A percentile compares a stretch with the other conserved stretches of the same genome.
phyloP scores from a whole-genome alignment of 2,888 invertebrate genomes.

The Caradrina kadenii region DNA sequence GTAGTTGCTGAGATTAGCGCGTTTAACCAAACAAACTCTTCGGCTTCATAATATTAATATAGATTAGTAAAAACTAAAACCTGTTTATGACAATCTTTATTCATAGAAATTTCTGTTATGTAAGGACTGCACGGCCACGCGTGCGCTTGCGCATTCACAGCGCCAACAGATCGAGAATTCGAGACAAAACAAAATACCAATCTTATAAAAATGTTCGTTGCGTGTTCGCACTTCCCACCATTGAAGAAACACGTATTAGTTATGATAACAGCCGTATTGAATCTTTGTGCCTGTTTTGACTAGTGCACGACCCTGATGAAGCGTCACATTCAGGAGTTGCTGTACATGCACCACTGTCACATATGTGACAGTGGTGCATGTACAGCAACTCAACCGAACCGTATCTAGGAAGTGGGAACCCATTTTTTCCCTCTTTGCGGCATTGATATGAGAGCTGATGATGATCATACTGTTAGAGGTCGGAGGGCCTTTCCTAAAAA shows the following conservation, averaged over 20 bases:
- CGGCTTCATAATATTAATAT: too few relatives aligned
- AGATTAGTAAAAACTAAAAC: too few relatives aligned
- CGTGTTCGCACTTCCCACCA: conserved; percentile 21
- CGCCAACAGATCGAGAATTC: conserved; percentile 16
- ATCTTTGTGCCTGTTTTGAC: conserved; percentile 17
- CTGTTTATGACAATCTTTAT: not conserved
- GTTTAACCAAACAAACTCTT: too few relatives aligned
- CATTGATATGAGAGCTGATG: too few relatives aligned
- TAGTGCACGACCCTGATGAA: conserved; percentile 9
- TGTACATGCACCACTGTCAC: conserved; percentile 6
- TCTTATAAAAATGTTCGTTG: not conserved
- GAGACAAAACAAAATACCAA: conserved; percentile 30
- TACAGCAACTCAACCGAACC: too few relatives aligned
- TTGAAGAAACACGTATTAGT: conserved; percentile 15
- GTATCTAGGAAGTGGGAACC: too few relatives aligned
- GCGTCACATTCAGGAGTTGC: conserved; percentile 8
- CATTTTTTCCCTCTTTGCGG: too few relatives aligned
- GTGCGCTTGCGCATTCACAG: not conserved
- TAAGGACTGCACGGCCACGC: not conserved
- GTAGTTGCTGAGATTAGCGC: too few relatives aligned
- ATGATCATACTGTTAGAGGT: too few relatives aligned
- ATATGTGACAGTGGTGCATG: not conserved
- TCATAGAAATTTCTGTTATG: conserved; percentile 5
- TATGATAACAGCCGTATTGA: conserved; percentile 49
- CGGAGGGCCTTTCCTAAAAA: too few relatives aligned